Base-by-base conservation (phyloP, 2,113 vertebrate genomes). In the Leptosomus discolor region DNA sequence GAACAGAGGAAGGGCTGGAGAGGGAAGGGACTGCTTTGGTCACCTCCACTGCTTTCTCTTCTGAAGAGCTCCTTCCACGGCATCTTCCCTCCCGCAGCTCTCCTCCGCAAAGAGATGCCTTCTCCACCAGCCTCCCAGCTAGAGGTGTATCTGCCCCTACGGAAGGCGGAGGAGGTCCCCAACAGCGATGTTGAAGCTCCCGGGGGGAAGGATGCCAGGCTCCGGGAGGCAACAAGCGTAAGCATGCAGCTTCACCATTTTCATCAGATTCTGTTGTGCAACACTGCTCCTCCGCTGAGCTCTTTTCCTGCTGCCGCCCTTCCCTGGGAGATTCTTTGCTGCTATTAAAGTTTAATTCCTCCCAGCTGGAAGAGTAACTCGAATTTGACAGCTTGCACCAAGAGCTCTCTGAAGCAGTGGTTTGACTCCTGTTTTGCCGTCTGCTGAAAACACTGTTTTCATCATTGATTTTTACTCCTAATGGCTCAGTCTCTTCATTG, bases 311-410 rank as follows among this genome's bases (percentile, higher is more conserved):
- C 58, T 57, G 68, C 18, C 70, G 71, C 43, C 73, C 43, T 2
- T 90, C 82, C 46, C 78, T 37, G 20, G 39, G 8, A 10, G 32
- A 29, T 17, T 37, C 74, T 18, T 36, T 67, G 67, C 51, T 84
- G 20, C 64, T 12, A 0, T 76, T 65, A 14, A 8, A 37, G 5
- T 53, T 73, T 6, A 98, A 81, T 32, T 98, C 96, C 92, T 98
- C 98, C 98, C 98, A 98, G 92, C 98, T 98, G 70, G 74, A 61
- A 69, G 96, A 97, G 60, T 54, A 95, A 36, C 96, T 96, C 21
- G 87, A 74, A 23, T 63, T 84, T 15, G 98, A 98, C 26, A 98
- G 73, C 60, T 86, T 95, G 95, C 91, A 97, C 98, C 99, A 99
- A 22, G 98, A 97, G 39, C 48, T 89, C 39, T 96, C 98, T 5